Percentiles rank a stretch among this genome's conserved stretches.
Evolutionary conservation across 2,888 invertebrate species (phyloP).

Genomic region (Nudaria mundana): DNA sequence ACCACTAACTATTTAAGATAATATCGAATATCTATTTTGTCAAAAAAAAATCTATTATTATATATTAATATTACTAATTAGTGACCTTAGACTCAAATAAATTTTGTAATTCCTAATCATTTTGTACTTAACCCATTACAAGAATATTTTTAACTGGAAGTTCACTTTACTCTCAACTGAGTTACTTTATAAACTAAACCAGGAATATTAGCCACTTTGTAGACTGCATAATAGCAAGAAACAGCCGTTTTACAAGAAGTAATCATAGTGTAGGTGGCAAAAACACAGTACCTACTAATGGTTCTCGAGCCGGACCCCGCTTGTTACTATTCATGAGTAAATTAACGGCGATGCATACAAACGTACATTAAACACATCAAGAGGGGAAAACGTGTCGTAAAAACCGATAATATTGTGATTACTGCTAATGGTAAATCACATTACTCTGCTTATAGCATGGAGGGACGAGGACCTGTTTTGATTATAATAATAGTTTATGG

Average conservation of each 20-base stretch:
- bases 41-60: too few relatives aligned
- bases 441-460: slow-evolving; percentile 11
- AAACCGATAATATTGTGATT: slow-evolving; percentile 36
- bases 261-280: slow-evolving; percentile 70
- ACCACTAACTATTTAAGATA: too few relatives aligned
- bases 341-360: slow-evolving; percentile 56
- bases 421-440: slow-evolving; percentile 21
- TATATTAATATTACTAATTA: too few relatives aligned
- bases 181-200: slow-evolving; percentile 24
- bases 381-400: slow-evolving; percentile 31
- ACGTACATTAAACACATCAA: slow-evolving; percentile 39
- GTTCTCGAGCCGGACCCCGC: slow-evolving; percentile 47
- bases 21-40: too few relatives aligned
- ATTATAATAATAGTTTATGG: background rate
- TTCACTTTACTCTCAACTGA: background rate
- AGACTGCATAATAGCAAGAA: slow-evolving; percentile 68
- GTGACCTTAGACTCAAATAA: too few relatives aligned
- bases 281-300: slow-evolving; percentile 70
- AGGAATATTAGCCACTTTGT: slow-evolving; percentile 60
- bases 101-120: too few relatives aligned
- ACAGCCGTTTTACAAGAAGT: slow-evolving; percentile 71
- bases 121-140: too few relatives aligned
- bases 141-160: too few relatives aligned
- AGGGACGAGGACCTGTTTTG: background rate
- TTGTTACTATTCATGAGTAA: slow-evolving; percentile 71